Conservation (phyloP, 2,888 invertebrate genomes). For the Protula sp. region DNA sequence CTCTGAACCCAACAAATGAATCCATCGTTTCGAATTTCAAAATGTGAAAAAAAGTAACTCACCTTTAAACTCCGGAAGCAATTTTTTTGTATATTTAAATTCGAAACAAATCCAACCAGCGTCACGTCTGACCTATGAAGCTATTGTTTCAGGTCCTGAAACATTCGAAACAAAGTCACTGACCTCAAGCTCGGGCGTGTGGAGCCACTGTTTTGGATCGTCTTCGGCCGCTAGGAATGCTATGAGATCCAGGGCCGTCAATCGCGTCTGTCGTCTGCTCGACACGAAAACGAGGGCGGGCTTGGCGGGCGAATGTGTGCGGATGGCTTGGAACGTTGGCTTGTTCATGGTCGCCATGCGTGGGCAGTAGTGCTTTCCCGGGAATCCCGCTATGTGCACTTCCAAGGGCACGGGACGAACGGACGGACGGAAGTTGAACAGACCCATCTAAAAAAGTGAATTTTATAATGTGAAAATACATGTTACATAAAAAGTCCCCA, state of each 20-base stretch:
- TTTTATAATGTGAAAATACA: too few relatives aligned
- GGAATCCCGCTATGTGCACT: constrained; percentile 89
- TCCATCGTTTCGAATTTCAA: too few relatives aligned
- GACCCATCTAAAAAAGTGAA: constrained; percentile 63
- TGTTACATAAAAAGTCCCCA: neutral
- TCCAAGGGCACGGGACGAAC: constrained; percentile 96
- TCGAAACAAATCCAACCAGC: too few relatives aligned
- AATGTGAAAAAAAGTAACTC: too few relatives aligned
- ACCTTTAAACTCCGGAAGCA: too few relatives aligned
- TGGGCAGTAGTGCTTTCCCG: constrained; percentile 97
- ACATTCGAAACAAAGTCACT: too few relatives aligned
- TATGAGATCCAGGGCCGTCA: constrained; percentile 90
- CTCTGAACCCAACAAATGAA: too few relatives aligned
- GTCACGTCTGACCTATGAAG: too few relatives aligned
- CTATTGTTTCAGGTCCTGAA: too few relatives aligned
- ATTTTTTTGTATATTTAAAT: too few relatives aligned
- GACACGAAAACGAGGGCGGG: constrained; percentile 87
- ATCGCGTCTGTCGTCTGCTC: constrained; percentile 88
- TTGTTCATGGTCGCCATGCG: constrained; percentile 99
- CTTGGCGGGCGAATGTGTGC: constrained; percentile 83
- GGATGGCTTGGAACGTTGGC: constrained; percentile 90
- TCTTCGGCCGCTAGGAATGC: constrained; percentile 74
- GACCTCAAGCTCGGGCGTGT: constrained; percentile 72
- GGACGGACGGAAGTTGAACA: constrained; percentile 96
- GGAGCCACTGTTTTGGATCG: constrained; percentile 91